Evolutionary conservation across 2,797 vertebrate genomes (phyloP).

Genomic region (Crypturellus tataupa): DNA sequence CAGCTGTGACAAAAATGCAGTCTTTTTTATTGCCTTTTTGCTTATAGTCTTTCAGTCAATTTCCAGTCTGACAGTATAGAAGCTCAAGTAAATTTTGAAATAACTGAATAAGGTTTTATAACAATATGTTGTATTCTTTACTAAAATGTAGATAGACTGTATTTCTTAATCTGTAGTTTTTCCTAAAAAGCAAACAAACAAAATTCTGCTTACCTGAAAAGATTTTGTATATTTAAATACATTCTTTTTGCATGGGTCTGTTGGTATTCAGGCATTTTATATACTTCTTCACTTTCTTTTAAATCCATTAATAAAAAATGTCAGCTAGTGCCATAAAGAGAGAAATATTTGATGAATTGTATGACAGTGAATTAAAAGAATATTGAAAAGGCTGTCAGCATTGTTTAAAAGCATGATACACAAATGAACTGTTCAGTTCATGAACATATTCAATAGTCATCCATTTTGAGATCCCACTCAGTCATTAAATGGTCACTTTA

Average conservation of each 20-base stretch:
- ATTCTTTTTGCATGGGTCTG: neutral
- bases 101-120: neutral
- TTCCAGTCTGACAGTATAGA: neutral
- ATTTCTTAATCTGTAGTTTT: neutral
- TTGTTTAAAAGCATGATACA: neutral
- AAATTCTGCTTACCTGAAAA: neutral
- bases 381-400: neutral
- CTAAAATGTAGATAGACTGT: neutral
- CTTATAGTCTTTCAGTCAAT: neutral
- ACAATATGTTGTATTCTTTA: neutral
- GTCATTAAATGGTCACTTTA: neutral
- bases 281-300: neutral
- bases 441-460: neutral
- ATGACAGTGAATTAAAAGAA: neutral
- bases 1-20: constrained; percentile 61
- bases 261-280: neutral
- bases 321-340: neutral
- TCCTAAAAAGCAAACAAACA: neutral
- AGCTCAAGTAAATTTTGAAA: neutral
- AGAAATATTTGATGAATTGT: neutral
- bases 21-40: constrained; percentile 18
- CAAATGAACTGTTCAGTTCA: neutral
- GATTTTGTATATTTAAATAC: neutral
- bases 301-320: neutral
- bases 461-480: neutral